These are phyloP conservation scores for Gastracanthus pulcherrimus DNA, from an alignment of 2,888 invertebrate species.

Conservation along the genomic window DNA sequence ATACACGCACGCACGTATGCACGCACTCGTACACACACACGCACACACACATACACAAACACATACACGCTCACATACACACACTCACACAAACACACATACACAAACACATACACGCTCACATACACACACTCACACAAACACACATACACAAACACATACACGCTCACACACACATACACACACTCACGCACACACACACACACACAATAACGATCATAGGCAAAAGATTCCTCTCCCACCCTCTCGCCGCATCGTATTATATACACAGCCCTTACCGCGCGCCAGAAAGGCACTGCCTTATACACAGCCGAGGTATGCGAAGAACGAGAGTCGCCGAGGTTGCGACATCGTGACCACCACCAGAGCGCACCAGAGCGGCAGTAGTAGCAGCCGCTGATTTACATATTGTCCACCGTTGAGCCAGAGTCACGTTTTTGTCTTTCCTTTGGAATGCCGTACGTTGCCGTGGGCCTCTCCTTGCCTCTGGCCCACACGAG, in stretches of 20 bases:
- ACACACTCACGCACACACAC: background rate
- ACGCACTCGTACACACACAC: background rate
- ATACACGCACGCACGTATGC: too few species aligned
- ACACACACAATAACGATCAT: constrained; percentile 15
- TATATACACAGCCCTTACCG: constrained; percentile 13
- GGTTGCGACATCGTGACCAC: constrained; percentile 78
- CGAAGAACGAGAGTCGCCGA: constrained; percentile 62
- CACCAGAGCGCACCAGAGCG: constrained; percentile 59
- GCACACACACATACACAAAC: background rate
- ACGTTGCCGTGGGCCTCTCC: too few species aligned
- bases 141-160: too few species aligned
- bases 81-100: too few species aligned
- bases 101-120: too few species aligned
- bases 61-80: background rate
- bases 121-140: too few species aligned
- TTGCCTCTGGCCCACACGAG: constrained; percentile 53
- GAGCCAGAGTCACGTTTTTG: constrained; percentile 74
- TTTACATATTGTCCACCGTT: constrained; percentile 77
- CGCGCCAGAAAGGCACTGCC: background rate
- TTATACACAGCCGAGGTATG: background rate
- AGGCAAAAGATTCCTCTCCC: constrained; percentile 8
- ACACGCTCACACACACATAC: background rate
- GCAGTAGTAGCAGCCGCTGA: constrained; percentile 71
- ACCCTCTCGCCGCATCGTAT: background rate
- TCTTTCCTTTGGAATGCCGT: constrained; percentile 75